Conservation (phyloP, 2,888 invertebrate species). For the Drosophila fungiperda region DNA sequence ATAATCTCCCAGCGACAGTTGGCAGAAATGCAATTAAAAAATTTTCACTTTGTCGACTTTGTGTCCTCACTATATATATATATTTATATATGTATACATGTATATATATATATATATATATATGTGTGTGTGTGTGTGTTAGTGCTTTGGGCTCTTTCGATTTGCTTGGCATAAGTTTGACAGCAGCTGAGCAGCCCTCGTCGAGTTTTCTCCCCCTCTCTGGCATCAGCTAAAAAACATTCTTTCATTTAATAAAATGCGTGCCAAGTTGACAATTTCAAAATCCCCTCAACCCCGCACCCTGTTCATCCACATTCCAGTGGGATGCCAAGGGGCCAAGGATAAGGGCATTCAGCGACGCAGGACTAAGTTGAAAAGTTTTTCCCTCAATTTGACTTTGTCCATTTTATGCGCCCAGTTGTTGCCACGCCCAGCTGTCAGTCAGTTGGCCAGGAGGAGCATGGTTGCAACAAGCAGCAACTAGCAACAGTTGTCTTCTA, state of each 20-base stretch:
- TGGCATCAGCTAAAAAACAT: constrained; percentile 56
- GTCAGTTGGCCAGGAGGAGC: constrained; percentile 19
- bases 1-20: constrained; percentile 78
- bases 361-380: constrained; percentile 39
- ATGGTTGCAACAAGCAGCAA: neutral
- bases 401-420: constrained; percentile 23
- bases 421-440: constrained; percentile 55
- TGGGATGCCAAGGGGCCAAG: constrained; percentile 19
- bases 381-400: constrained; percentile 39
- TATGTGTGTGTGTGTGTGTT: constrained; percentile 24
- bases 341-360: constrained; percentile 25
- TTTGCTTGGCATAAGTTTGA: constrained; percentile 78
- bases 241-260: constrained; percentile 80
- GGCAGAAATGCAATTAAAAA: constrained; percentile 82
- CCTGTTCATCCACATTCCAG: neutral
- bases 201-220: constrained; percentile 31
- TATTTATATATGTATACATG: neutral
- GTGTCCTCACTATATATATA: neutral
- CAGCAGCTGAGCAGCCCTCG: constrained; percentile 55
- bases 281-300: neutral
- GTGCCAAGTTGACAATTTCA: constrained; percentile 80
- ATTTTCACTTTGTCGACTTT: constrained; percentile 65
- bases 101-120: neutral
- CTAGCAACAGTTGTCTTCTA: constrained; percentile 58
- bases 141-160: constrained; percentile 56